A percentile compares a stretch with the other conserved stretches of the same genome.
These are phyloP conservation scores for Drosophila bifasciata DNA, from an alignment of 1,140 invertebrate genomes.

Conservation along the genomic window DNA sequence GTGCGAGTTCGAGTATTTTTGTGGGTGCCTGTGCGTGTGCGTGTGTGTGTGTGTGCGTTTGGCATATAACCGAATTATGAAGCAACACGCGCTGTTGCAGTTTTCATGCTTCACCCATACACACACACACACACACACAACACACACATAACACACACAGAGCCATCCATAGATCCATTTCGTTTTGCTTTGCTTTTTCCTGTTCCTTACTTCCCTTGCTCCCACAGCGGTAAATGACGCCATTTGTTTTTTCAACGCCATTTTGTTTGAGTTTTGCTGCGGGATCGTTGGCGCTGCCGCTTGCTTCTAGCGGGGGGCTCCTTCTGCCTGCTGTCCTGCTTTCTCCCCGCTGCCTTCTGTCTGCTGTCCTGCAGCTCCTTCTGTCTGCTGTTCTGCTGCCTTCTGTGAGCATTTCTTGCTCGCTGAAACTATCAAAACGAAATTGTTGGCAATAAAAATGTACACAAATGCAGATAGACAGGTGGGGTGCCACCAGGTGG, in stretches of 20 bases:
- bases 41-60: slow-evolving; percentile 10
- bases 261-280: slow-evolving; percentile 72
- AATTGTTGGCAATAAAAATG: slow-evolving; percentile 80
- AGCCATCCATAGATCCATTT: neutral
- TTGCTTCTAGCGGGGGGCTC: neutral
- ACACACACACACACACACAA: neutral
- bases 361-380: no score
- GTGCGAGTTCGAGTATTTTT: neutral
- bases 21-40: neutral
- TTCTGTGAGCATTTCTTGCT: slow-evolving; percentile 3
- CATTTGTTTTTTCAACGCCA: slow-evolving; percentile 79
- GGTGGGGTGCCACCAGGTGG: slow-evolving; percentile 43
- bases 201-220: slow-evolving; percentile 8
- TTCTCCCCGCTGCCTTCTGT: no score
- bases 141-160: neutral
- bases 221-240: slow-evolving; percentile 65
- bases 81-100: slow-evolving; percentile 52
- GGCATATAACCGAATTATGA: slow-evolving; percentile 72
- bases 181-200: neutral
- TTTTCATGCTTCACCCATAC: slow-evolving; percentile 38
- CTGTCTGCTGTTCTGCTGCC: slow-evolving; percentile 1
- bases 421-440: slow-evolving; percentile 73
- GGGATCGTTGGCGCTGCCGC: slow-evolving; percentile 7
- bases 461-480: slow-evolving; percentile 76
- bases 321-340: slow-evolving; percentile 2